Conservation (phyloP, 2,888 invertebrate genomes). For the Platynereis dumerilii region DNA sequence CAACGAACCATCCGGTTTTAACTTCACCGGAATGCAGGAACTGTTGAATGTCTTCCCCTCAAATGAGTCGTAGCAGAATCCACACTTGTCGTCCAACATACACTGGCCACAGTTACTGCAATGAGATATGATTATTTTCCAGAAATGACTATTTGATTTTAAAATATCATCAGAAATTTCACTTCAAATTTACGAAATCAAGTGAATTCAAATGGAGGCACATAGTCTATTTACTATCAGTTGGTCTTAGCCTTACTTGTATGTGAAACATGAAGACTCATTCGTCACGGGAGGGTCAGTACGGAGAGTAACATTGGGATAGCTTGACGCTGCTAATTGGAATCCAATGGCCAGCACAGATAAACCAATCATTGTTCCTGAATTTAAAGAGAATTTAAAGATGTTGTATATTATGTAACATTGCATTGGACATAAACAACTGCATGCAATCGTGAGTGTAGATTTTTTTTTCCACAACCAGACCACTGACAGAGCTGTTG, state of each 20-base stretch:
- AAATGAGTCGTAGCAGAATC: constrained; percentile 63
- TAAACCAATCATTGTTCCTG: constrained; percentile 56
- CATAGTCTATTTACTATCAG: too few relatives aligned
- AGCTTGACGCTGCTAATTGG: constrained; percentile 49
- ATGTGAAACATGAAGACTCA: neutral
- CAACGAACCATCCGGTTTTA: constrained; percentile 49
- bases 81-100: constrained; percentile 64
- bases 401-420: neutral
- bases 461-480: too few relatives aligned
- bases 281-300: neutral
- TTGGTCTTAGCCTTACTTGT: too few relatives aligned
- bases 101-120: constrained; percentile 64
- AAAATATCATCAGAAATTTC: too few relatives aligned
- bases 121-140: neutral
- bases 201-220: too few relatives aligned
- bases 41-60: constrained; percentile 46
- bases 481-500: too few relatives aligned
- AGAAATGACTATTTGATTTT: too few relatives aligned
- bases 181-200: too few relatives aligned
- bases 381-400: neutral
- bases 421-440: too few relatives aligned
- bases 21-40: constrained; percentile 47
- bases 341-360: constrained; percentile 59
- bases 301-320: constrained; percentile 40
- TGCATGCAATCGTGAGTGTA: too few relatives aligned